Evolutionary conservation across 2,888 invertebrate species (phyloP).

Genomic region (Ormyrus thymus): DNA sequence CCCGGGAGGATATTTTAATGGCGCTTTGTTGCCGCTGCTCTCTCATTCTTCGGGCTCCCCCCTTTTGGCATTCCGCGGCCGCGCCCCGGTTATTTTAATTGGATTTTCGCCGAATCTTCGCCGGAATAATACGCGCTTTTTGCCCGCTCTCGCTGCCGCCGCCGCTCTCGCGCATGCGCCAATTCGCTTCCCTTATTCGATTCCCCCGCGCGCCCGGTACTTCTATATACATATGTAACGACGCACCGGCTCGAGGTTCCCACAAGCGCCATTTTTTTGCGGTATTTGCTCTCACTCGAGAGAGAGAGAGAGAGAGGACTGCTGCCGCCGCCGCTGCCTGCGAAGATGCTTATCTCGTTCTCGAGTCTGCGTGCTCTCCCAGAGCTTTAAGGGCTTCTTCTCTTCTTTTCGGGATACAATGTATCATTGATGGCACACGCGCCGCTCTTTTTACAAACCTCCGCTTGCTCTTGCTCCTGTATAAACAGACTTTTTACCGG

Average conservation of each 20-base stretch:
- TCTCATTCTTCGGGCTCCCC: constrained; percentile 50
- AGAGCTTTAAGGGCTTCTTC: constrained; percentile 12
- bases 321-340: too few relatives aligned
- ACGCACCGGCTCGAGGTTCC: constrained; percentile 33
- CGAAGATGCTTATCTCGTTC: constrained; percentile 21
- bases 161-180: constrained; percentile 6
- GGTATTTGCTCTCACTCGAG: not conserved
- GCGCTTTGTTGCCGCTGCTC: constrained; percentile 68
- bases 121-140: constrained; percentile 50
- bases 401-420: not conserved
- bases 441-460: too few relatives aligned
- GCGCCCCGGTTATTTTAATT: constrained; percentile 74
- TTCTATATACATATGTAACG: constrained; percentile 54
- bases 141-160: not conserved
- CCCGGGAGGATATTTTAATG: constrained; percentile 69
- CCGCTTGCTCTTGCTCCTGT: too few relatives aligned
- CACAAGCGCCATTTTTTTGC: constrained; percentile 32
- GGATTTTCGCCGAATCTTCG: constrained; percentile 73
- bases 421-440: not conserved
- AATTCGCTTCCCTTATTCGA: too few relatives aligned
- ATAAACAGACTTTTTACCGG: too few relatives aligned
- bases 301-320: too few relatives aligned
- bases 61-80: constrained; percentile 35
- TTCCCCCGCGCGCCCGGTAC: constrained; percentile 1
- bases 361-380: too few relatives aligned